Evolutionary conservation across 2,888 invertebrate species (phyloP), one percentile per base, ranked within the genome.

Genomic region (Chalcosyrphus nemorum): DNA sequence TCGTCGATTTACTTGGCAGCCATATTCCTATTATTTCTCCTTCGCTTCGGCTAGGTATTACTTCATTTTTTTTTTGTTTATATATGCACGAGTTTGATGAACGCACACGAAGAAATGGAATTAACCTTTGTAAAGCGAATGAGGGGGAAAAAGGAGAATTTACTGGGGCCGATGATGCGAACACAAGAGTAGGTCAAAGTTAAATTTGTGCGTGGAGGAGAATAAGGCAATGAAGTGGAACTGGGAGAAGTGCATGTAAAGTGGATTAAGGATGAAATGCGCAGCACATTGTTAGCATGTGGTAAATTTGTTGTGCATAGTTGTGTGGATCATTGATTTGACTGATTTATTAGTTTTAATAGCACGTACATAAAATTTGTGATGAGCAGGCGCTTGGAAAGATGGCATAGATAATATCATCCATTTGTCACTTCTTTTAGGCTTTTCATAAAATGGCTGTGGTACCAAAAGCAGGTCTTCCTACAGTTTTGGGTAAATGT

Each of bases 111-210:
- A 38, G 43, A 43, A 29, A 47, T 32, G 5, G 29, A 19, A 54
- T 29, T 56, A 45, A 75, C 32, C 56, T 66, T 57, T 56, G 27
- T 38, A 19, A 66, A 52, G 11, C 7, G 4, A 47, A 63, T n/a
- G n/a, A n/a, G 6, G 13, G 47, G 32, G 19, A 38, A 15, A 56
- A 29, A 45, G 32, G 21, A 43, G 56, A 45, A 56, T 32, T 56
- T 19, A 47, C 24, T 63, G 61, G 17, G 11, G 29, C 27, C 29
- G 43, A 32, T 50, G 27, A 57, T 63, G 57, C 41, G 38, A 68
- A 57, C 29, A 13, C 32, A 29, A 52, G 71, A 80, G 52, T 80
- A 72, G 80, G 80, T 74, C 80, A 80, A 80, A 72, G 74, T 59
- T 80, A 80, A 74, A 59, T 27, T 65, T 57, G 50, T 63, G 61